Base-by-base conservation (phyloP, 35 echinoderm and acorn worm species). In the Lytechinus variegatus region DNA sequence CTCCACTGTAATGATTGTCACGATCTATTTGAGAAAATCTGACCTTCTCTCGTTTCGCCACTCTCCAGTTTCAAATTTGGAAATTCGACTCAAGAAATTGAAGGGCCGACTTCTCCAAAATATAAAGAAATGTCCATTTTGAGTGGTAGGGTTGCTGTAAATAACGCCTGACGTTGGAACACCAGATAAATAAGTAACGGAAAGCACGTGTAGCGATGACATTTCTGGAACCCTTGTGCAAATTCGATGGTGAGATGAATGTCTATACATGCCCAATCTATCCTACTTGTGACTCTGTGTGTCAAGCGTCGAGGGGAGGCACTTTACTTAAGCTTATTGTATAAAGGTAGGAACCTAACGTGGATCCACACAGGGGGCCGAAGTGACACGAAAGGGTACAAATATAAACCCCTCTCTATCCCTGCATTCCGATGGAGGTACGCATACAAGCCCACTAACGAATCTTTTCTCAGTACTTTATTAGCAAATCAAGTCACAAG, bases 401-500 rank as follows among this genome's bases (percentile, higher is more conserved):
- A 90, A 90, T 52, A 90, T 90, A 90, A 44, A 90, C 88, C n/a
- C 87, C 88, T 90, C 52, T 90, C 52, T 90, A 44, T 10, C 11
- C 33, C 6, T 54, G 29, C 52, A 52, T 90, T 90, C 52, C 88
- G 13, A 90, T 90, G 29, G 52, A 90, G 88, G 9, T 54, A 90
- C 8, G 88, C 28, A 33, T 44, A 54, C 52, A 54, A 52, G 87
- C 44, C 9, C 87, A 27, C 87, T 27, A 9, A 88, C 87, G 27
- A 10, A 54, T 90, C 88, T 54, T 90, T 90, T 90, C 29, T 90
- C 88, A 90, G 88, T 54, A 90, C 88, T 54, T 90, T 90, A 90
- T 90, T 90, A 54, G 29, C 88, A 90, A 90, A 14, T 90, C 88
- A 52, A 52, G 88, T 90, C 88, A 90, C 88, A 90, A 90, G 88